A percentile compares a stretch with the other conserved stretches of the same genome.
These are phyloP conservation scores for Cataglyphis rosenhaueri DNA, from an alignment of 2,888 invertebrate genomes.

Conservation along the genomic window DNA sequence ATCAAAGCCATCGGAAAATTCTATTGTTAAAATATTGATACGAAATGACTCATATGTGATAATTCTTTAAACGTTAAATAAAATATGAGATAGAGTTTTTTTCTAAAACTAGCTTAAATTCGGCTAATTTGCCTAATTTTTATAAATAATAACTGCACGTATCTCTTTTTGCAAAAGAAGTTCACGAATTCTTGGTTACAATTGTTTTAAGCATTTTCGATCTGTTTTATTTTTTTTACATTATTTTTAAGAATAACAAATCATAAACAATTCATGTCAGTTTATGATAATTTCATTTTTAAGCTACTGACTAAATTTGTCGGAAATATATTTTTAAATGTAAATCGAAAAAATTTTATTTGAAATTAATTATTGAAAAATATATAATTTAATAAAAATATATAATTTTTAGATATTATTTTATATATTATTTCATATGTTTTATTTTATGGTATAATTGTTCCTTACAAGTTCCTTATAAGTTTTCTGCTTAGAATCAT, in stretches of 20 bases:
- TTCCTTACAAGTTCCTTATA: not conserved
- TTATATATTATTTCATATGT: not conserved
- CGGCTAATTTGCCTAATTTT: not conserved
- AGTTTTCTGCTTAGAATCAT: conserved; percentile 18
- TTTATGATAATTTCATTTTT: not conserved
- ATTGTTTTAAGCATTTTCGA: not conserved
- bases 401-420: not conserved
- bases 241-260: not conserved
- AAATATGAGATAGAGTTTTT: not conserved
- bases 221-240: not conserved
- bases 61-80: not conserved
- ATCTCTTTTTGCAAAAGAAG: not conserved
- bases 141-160: not conserved
- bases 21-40: no score
- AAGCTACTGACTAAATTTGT: not conserved
- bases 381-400: not conserved
- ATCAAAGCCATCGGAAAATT: no score
- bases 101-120: not conserved
- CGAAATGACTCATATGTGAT: no score
- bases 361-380: not conserved
- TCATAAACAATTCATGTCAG: not conserved
- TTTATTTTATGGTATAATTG: not conserved
- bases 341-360: not conserved
- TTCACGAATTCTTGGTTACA: not conserved
- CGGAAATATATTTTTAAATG: not conserved